Base-by-base conservation (phyloP, 2,113 vertebrate species). In the Dipodomys stephensi region DNA sequence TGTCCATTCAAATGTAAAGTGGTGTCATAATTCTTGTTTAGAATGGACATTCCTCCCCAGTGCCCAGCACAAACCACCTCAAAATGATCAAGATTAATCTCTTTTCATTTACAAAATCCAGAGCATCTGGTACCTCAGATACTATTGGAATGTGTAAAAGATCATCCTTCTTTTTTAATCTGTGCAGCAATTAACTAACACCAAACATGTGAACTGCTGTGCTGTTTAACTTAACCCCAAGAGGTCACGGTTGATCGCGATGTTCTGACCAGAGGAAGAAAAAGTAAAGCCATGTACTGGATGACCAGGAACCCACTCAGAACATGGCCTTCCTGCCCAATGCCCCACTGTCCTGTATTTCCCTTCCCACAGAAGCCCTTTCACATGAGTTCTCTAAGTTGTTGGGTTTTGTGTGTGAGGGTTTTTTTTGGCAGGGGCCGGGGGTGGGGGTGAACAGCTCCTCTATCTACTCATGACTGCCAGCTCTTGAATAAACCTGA, bases 1-100 rank as follows among this genome's bases (percentile, higher is more conserved):
- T 74, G 35, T 27, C 25, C 16, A 93, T 32, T 90, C 69, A 72
- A 93, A 90, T 71, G 35, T 90, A 90, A 90, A 64, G 30, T 35
- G 23, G 19, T 73, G 60, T 53, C 64, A 71, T 20, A 80, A 81
- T 84, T 85, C 35, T 83, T 68, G 91, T 28, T 91, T 73, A 16
- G 35, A 88, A 84, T 16, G n/a, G 53, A 90, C 46, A 84, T 85
- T 16, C 19, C n/a, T 49, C 27, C 39, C 39, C n/a, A 30, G 53
- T 83, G 39, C 27, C 81, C 30, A 68, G 18, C 64, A 68, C 67
- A 83, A 83, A 68, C 39, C 35, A 15, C 27, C 39, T 27, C 39
- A 83, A 53, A 83, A 83, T 28, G 28, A 67, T n/a, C 30, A 23
- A 60, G 65, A 67, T n/a, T 82, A 65, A 65, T 25, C 68, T 28